Evolutionary conservation across 2,113 vertebrate genomes (phyloP).

Genomic region (Tupaia tana): DNA sequence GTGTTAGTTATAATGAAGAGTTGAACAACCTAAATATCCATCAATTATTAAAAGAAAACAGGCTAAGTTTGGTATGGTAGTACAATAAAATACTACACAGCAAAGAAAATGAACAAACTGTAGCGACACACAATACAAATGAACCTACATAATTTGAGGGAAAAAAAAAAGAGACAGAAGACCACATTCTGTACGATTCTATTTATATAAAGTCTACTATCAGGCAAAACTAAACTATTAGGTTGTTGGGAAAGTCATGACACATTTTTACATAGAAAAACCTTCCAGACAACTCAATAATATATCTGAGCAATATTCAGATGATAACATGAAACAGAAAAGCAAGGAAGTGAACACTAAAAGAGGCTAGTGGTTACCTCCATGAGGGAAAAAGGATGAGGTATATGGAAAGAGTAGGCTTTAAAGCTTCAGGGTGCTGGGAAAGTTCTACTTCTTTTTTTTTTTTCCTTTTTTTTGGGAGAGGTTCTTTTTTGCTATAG

Average conservation of each 20-base stretch:
- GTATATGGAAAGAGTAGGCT: background rate
- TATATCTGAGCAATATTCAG: background rate
- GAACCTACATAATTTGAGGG: background rate
- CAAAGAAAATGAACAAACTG: background rate
- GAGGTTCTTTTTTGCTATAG: too few relatives aligned
- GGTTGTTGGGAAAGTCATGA: too few relatives aligned
- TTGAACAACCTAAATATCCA: background rate
- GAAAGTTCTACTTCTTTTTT: background rate
- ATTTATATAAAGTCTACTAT: background rate
- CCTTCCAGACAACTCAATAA: too few relatives aligned
- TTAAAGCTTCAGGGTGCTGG: background rate
- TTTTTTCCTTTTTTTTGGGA: too few relatives aligned
- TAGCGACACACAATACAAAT: background rate
- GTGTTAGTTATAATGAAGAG: background rate
- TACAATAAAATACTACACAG: background rate
- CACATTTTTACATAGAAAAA: too few relatives aligned
- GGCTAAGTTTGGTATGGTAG: background rate
- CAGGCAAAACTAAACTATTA: constrained; percentile 4
- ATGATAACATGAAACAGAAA: background rate
- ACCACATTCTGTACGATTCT: background rate
- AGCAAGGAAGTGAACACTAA: background rate
- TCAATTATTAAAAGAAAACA: background rate
- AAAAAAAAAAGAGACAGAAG: background rate
- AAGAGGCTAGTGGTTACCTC: background rate
- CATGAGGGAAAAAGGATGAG: background rate